These are phyloP conservation scores for Ginglymostoma cirratum DNA, from an alignment of 2,113 vertebrate species.

Conservation along the genomic window DNA sequence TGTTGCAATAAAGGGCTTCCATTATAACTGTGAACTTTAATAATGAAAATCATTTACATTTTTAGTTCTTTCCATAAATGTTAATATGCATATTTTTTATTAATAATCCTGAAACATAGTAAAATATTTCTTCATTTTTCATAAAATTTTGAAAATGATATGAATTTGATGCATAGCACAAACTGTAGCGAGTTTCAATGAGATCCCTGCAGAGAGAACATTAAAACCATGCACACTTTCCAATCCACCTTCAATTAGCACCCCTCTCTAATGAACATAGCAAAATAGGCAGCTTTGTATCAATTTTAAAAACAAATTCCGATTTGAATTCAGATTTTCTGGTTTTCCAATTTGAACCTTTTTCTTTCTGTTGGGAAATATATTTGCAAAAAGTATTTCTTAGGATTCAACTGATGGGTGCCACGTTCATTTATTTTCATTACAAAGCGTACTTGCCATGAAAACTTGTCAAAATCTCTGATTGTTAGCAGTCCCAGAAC, in stretches of 20 bases:
- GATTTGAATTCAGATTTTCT: not conserved
- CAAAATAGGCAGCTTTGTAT: not conserved
- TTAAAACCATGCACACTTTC: not conserved
- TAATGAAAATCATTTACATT: not conserved
- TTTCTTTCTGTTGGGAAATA: not conserved
- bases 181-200: no score
- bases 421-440: not conserved
- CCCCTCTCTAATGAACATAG: not conserved
- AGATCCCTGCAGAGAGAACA: not conserved
- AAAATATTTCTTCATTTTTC: not conserved
- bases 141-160: not conserved
- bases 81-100: not conserved
- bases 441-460: not conserved
- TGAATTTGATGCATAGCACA: not conserved
- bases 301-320: not conserved
- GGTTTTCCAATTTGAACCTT: not conserved
- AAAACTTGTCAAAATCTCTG: constrained; percentile 17
- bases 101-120: not conserved
- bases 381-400: not conserved
- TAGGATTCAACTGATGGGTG: not conserved
- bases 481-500: not conserved
- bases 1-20: not conserved
- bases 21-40: constrained; percentile 13
- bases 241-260: not conserved
- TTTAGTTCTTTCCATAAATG: not conserved